Percentiles rank a stretch among this genome's conserved stretches.
Evolutionary conservation across 2,888 invertebrate genomes (phyloP).

Genomic region (Acronicta leporina): DNA sequence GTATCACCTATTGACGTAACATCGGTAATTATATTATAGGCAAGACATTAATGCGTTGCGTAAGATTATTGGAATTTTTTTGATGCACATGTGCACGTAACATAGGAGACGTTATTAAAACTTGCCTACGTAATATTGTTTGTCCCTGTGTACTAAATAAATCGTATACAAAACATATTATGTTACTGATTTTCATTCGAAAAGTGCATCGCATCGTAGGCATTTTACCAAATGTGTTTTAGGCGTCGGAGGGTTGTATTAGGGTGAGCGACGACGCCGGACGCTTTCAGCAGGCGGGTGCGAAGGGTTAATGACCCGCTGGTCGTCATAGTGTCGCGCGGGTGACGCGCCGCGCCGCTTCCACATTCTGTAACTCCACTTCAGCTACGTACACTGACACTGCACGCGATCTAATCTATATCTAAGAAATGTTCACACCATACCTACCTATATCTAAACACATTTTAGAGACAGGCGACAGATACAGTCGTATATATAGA

Average conservation of each 20-base stretch:
- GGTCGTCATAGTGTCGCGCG: constrained; percentile 62
- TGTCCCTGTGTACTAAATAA: not conserved
- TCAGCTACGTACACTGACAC: constrained; percentile 47
- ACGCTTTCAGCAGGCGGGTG: constrained; percentile 52
- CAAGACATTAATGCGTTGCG: constrained; percentile 28
- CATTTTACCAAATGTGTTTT: constrained; percentile 33
- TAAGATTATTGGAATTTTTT: constrained; percentile 38
- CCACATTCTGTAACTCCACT: constrained; percentile 33
- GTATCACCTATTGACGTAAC: constrained; percentile 42
- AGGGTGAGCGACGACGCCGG: constrained; percentile 56
- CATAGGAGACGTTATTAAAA: constrained; percentile 14
- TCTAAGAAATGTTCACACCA: constrained; percentile 35
- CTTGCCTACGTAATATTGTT: constrained; percentile 7
- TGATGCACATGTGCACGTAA: constrained; percentile 20
- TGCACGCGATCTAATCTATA: constrained; percentile 52
- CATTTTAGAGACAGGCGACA: constrained; percentile 35
- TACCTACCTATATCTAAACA: constrained; percentile 22
- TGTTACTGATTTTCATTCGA: too few species aligned
- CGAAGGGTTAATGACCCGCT: constrained; percentile 72
- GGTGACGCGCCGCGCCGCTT: constrained; percentile 46
- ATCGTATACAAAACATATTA: too few species aligned
- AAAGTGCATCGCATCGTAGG: too few species aligned
- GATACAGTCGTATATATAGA: constrained; percentile 38
- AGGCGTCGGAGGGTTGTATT: constrained; percentile 58
- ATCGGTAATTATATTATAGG: constrained; percentile 16